Evolutionary conservation across 2,888 invertebrate genomes (phyloP), one percentile per base, ranked within the genome.

Genomic region (Salticus scenicus): DNA sequence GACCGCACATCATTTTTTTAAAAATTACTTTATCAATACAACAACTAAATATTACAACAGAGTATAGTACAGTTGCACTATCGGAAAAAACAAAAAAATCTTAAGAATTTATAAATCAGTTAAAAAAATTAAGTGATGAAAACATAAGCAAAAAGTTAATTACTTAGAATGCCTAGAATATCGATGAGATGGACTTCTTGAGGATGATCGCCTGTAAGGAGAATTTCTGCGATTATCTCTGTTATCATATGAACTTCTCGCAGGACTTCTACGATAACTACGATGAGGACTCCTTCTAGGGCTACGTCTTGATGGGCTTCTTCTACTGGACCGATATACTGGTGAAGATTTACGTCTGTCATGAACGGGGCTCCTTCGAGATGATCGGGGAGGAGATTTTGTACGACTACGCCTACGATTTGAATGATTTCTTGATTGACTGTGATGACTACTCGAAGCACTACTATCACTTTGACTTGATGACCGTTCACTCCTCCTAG

Each of bases 141-240:
- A n/a, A n/a, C n/a, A n/a, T n/a, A n/a, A n/a, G n/a, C n/a, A n/a
- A n/a, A n/a, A n/a, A n/a, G n/a, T n/a, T n/a, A n/a, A n/a, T 63
- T 67, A 83, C 77, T 72, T 82, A 41, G 75, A 66, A 28, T 72
- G 64, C 17, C 66, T 82, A 14, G 72, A 72, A 37, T 72, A 72
- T 42, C 72, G 66, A n/a, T 57, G 66, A 28, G 31, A 27, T 24
- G 77, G 69, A 30, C 67, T 66, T 17, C 37, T 66, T 57, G 64
- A 47, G 37, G 41, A 42, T 20, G 83, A 72, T 30, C 73, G 77
- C 30, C 73, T 67, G 27, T 57, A 31, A 71, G 70, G 76, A 14
- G 82, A 76, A 27, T 77, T 77, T 42, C 83, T 67, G 7, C 64
- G 64, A 27, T 67, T 69, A 72, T 76, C 42, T 51, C 76, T 76